These are phyloP conservation scores for Sceliomorpha sp. DNA, from an alignment of 2,888 invertebrate species.

Conservation along the genomic window DNA sequence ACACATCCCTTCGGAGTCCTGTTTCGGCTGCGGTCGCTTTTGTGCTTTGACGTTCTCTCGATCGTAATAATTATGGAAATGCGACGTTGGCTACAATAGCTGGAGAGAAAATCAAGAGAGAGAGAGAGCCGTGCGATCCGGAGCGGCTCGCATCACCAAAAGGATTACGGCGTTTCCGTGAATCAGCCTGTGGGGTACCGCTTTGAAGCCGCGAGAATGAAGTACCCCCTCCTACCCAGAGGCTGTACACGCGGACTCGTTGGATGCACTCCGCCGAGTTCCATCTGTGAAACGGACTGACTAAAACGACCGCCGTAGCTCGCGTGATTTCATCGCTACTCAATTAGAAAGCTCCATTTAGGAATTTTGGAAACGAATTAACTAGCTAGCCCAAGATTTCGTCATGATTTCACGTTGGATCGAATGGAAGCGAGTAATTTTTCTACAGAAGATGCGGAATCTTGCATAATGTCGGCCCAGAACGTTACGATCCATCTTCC, in stretches of 20 bases:
- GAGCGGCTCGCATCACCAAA: conserved; percentile 5
- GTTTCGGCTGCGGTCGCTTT: neutral
- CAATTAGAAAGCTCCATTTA: too few relatives aligned
- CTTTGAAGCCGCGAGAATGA: conserved; percentile 34
- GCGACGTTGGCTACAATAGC: conserved; percentile 38
- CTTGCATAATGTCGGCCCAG: conserved; percentile 53
- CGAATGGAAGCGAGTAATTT: too few relatives aligned
- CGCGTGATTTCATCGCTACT: too few relatives aligned
- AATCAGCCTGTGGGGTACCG: conserved; percentile 38
- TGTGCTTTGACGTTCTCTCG: conserved; percentile 54
- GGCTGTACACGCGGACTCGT: conserved; percentile 15
- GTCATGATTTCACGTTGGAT: too few relatives aligned
- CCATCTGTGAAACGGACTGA: conserved; percentile 2
- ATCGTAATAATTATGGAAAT: conserved; percentile 64
- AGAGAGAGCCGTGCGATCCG: too few relatives aligned
- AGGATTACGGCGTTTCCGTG: conserved; percentile 7
- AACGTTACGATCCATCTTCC: conserved; percentile 31
- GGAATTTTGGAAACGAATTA: too few relatives aligned
- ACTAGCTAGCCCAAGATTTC: too few relatives aligned
- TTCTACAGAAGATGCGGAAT: too few relatives aligned
- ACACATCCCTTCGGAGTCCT: conserved; percentile 2
- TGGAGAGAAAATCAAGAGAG: too few relatives aligned
- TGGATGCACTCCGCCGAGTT: neutral
- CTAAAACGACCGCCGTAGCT: too few relatives aligned
- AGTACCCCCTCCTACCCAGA: too few relatives aligned